Evolutionary conservation across 2,113 vertebrate species (phyloP), one percentile per base, ranked within the genome.

Genomic region (Dipodomys stephensi): DNA sequence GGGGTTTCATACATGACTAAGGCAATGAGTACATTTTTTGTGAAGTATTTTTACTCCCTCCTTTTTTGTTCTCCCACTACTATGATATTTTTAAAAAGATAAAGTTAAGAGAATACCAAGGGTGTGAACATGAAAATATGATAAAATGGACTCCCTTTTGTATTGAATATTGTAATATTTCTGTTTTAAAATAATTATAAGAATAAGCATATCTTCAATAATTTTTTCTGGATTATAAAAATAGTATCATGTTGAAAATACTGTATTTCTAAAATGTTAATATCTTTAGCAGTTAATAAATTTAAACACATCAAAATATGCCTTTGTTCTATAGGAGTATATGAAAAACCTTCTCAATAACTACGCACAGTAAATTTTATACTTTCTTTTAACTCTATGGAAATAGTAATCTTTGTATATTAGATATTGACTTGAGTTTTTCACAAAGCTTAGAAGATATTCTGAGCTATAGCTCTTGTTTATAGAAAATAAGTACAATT

Each of bases 381-480:
- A 87, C 35, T 88, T 85, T 89, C 46, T 83, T 35, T 53, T 35
- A 82, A 46, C 23, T 85, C 15, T 91, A 49, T 88, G 77, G 91
- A 94, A 88, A 77, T 67, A 86, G 3, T 79, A 88, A 72, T 90
- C 15, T 19, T 67, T 72, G 6, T 35, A 3, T 88, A 91, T 83
- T 96, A 86, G 67, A 68, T 83, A 94, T 68, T 64, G 74, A 88
- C 57, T 78, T 76, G 60, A 87, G 18, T 44, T 79, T 4, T 80
- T 93, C 71, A 72, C 64, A 88, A 93, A 83, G 15, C 19, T 90
- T 83, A 74, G 7, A 49, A 6, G 74, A 25, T 19, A 13, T 1
- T 79, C 10, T 64, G 25, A 86, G 16, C 15, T 57, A 23, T 67
- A 88, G 64, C 72, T 79, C 79, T 18, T 81, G 32, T 67, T 74